Percentiles rank a stretch among this genome's conserved stretches.
Evolutionary conservation across 2,888 invertebrate genomes (phyloP).

Genomic region (Galerucella calmariensis): DNA sequence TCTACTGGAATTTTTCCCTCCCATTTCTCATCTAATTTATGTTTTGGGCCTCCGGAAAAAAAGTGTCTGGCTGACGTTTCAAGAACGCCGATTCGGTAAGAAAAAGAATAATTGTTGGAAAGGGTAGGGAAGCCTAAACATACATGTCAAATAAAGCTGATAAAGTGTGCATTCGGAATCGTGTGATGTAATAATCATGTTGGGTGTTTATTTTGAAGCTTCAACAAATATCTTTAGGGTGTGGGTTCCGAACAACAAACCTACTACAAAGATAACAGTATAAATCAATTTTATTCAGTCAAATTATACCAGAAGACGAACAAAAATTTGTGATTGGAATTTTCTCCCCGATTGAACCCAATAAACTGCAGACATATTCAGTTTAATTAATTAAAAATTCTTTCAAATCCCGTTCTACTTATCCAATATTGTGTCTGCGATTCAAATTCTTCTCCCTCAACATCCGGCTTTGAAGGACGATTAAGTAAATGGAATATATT

Average conservation of each 20-base stretch:
- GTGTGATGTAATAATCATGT: background rate
- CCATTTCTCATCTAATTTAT: slow-evolving; percentile 33
- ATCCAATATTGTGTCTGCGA: background rate
- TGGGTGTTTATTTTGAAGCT: too few relatives aligned
- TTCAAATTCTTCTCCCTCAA: background rate
- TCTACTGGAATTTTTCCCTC: slow-evolving; percentile 27
- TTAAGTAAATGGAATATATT: background rate
- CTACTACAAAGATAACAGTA: too few relatives aligned
- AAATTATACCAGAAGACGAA: too few relatives aligned
- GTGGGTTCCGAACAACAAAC: too few relatives aligned
- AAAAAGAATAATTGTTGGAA: background rate
- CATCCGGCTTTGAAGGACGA: background rate
- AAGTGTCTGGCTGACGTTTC: slow-evolving; percentile 26
- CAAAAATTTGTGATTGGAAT: background rate
- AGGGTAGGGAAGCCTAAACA: background rate
- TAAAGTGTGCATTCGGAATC: background rate
- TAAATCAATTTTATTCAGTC: too few relatives aligned
- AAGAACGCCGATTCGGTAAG: slow-evolving; percentile 3
- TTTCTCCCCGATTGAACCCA: background rate
- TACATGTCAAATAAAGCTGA: background rate
- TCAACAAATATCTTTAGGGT: too few relatives aligned
- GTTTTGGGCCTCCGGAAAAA: slow-evolving; percentile 29
- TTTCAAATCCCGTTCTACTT: background rate
- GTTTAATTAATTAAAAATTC: background rate
- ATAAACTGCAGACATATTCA: background rate